Evolutionary conservation across 1,140 invertebrate genomes (phyloP).

Genomic region (Trachymyrmex cornetzi): DNA sequence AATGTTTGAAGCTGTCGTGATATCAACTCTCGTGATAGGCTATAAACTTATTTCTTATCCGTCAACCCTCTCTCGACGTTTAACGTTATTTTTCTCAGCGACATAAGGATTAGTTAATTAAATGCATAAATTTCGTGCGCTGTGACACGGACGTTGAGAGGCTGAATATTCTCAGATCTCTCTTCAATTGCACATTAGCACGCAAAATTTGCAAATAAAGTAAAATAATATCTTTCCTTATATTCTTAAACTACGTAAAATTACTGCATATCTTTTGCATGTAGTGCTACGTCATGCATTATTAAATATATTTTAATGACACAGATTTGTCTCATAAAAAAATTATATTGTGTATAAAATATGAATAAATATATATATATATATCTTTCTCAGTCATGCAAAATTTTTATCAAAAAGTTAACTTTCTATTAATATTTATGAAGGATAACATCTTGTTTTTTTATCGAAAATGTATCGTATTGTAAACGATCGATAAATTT

Average conservation of each 20-base stretch:
- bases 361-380: too few species aligned
- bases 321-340: neutral
- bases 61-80: conserved; percentile 24
- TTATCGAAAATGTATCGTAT: neutral
- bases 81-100: conserved; percentile 40
- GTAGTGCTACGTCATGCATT: neutral
- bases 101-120: conserved; percentile 55
- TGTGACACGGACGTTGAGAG: conserved; percentile 11
- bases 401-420: neutral
- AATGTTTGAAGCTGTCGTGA: conserved; percentile 37
- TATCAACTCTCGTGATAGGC: conserved; percentile 30
- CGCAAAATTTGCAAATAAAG: conserved; percentile 61
- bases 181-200: conserved; percentile 51
- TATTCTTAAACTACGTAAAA: conserved; percentile 11
- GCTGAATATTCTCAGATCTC: conserved; percentile 42
- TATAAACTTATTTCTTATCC: conserved; percentile 54
- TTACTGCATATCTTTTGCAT: conserved; percentile 13
- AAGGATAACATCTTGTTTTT: neutral
- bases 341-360: neutral
- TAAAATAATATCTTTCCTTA: conserved; percentile 47
- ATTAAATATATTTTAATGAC: conserved; percentile 37
- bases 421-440: neutral
- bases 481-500: conserved; percentile 34
- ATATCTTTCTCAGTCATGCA: too few species aligned
- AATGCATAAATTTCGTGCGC: conserved; percentile 63